These are phyloP conservation scores for Drosophila malerkotliana DNA, from an alignment of 1,140 invertebrate genomes.

Conservation along the genomic window DNA sequence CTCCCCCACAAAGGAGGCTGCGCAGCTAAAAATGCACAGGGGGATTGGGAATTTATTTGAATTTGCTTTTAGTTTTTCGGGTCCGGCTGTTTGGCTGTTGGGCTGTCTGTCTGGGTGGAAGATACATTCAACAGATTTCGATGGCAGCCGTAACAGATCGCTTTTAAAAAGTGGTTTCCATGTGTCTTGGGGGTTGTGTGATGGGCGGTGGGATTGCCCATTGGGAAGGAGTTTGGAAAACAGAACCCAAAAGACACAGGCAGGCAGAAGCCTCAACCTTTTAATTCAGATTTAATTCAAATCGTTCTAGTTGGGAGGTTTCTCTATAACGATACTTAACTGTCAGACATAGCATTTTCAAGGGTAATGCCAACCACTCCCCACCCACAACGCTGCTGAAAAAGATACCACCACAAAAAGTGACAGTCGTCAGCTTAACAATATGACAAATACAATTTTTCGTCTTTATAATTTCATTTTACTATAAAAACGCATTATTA, in stretches of 20 bases:
- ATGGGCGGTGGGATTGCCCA: conserved; percentile 14
- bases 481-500: conserved; percentile 77
- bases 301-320: too few species aligned
- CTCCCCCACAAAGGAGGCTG: conserved; percentile 36
- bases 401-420: conserved; percentile 52
- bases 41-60: conserved; percentile 83
- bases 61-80: conserved; percentile 81
- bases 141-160: conserved; percentile 77
- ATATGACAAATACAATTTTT: conserved; percentile 83
- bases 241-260: too few species aligned
- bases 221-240: background rate
- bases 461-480: conserved; percentile 74
- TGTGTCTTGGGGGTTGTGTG: conserved; percentile 11
- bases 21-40: conserved; percentile 80
- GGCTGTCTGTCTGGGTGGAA: conserved; percentile 31
- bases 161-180: conserved; percentile 79
- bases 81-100: conserved; percentile 17
- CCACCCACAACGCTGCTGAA: background rate
- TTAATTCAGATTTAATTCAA: too few species aligned
- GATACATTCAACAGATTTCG: conserved; percentile 79
- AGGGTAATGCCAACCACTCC: conserved; percentile 10
- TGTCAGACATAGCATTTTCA: background rate
- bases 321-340: too few species aligned
- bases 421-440: conserved; percentile 79
- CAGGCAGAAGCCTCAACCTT: too few species aligned